Evolutionary conservation across 2,113 vertebrate genomes (phyloP).

Genomic region (Oncorhynchus gorbuscha): DNA sequence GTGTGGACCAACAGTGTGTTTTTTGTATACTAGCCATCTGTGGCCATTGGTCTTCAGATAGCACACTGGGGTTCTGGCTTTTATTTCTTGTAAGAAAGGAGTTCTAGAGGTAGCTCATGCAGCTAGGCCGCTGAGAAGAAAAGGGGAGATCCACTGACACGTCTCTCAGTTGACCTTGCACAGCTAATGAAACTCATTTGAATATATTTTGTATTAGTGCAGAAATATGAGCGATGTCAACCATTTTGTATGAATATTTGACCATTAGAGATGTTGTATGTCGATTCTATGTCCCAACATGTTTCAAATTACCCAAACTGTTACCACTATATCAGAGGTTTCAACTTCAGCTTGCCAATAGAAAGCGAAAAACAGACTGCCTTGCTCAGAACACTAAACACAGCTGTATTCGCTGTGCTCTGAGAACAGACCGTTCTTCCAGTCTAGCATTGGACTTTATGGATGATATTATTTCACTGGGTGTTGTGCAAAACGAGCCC

Average conservation of each 20-base stretch:
- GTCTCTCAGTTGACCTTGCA: constrained; percentile 62
- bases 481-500: constrained; percentile 76
- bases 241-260: too few species aligned
- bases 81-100: constrained; percentile 92
- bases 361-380: constrained; percentile 50
- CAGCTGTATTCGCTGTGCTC: constrained; percentile 67
- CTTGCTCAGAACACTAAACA: constrained; percentile 58
- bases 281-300: constrained; percentile 46
- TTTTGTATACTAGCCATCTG: constrained; percentile 88
- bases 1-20: constrained; percentile 89
- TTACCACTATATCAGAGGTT: constrained; percentile 60
- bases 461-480: constrained; percentile 74
- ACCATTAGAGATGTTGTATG: too few species aligned
- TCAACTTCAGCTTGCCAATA: constrained; percentile 50
- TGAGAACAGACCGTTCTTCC: constrained; percentile 70
- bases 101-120: constrained; percentile 82
- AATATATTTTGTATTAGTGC: too few species aligned
- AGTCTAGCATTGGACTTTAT: constrained; percentile 70
- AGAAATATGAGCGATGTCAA: too few species aligned
- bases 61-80: constrained; percentile 87
- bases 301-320: constrained; percentile 1
- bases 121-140: constrained; percentile 84
- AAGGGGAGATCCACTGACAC: constrained; percentile 63
- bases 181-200: too few species aligned
- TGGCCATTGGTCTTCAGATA: constrained; percentile 88